phyloP scores from a whole-genome alignment of 2,888 invertebrate genomes.

The Lycophotia porphyrea region DNA sequence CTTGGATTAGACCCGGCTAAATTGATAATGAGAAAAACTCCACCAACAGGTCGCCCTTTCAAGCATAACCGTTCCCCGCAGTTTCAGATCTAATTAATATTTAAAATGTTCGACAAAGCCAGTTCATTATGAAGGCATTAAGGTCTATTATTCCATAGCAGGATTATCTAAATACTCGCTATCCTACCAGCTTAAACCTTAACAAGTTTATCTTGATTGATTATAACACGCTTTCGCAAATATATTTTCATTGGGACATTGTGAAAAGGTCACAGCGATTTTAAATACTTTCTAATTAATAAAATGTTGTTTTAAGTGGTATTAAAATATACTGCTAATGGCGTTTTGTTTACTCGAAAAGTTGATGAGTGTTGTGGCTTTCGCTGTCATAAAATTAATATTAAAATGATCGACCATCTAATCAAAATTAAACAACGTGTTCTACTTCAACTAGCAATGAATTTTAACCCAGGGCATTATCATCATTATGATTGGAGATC shows the following conservation, averaged over 20 bases:
- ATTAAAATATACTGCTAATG: conserved; percentile 21
- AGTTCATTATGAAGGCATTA: conserved; percentile 40
- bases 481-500: not conserved
- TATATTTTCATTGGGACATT: conserved; percentile 48
- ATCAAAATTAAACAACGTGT: not conserved
- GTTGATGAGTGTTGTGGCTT: conserved; percentile 2
- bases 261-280: conserved; percentile 49
- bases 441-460: not conserved
- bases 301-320: conserved; percentile 20
- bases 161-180: conserved; percentile 44
- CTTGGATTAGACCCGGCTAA: not conserved
- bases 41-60: conserved; percentile 27
- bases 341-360: conserved; percentile 38
- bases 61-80: not conserved
- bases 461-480: not conserved
- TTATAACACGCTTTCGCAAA: conserved; percentile 56
- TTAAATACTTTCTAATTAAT: conserved; percentile 63
- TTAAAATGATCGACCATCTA: not conserved
- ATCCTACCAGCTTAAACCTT: conserved; percentile 28
- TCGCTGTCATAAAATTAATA: conserved; percentile 20
- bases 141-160: conserved; percentile 32
- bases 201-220: conserved; percentile 52
- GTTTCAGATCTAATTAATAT: conserved; percentile 37
- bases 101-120: conserved; percentile 45
- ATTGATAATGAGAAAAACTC: conserved; percentile 10